Percentiles rank a stretch among this genome's conserved stretches.
Evolutionary conservation across 2,888 invertebrate genomes (phyloP).

Genomic region (Digitonthophagus gazella): DNA sequence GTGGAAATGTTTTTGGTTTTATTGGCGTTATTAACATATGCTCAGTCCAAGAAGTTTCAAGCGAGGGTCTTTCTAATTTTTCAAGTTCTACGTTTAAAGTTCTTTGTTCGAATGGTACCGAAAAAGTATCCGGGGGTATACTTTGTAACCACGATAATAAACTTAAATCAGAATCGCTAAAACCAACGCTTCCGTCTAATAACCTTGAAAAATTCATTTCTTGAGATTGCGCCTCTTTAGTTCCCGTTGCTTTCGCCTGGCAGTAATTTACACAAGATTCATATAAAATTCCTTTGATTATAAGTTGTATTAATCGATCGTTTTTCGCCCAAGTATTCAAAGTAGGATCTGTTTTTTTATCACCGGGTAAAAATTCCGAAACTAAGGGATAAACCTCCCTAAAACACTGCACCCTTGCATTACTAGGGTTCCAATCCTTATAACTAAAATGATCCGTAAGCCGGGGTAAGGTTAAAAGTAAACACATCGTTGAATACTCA

Average conservation of each 20-base stretch:
- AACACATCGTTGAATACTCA: constrained; percentile 89
- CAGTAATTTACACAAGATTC: constrained; percentile 97
- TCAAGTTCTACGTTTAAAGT: constrained; percentile 84
- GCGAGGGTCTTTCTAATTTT: constrained; percentile 80
- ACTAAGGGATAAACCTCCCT: constrained; percentile 82
- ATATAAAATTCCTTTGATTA: constrained; percentile 90
- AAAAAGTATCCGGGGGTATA: constrained; percentile 88
- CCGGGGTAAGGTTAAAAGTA: constrained; percentile 86
- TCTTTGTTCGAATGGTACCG: constrained; percentile 91
- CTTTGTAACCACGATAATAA: constrained; percentile 92
- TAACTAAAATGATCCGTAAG: constrained; percentile 90
- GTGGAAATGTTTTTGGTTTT: constrained; percentile 92
- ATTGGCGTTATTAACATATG: constrained; percentile 95
- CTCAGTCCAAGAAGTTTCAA: constrained; percentile 97
- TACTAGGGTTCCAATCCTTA: constrained; percentile 96
- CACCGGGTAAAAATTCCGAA: constrained; percentile 83
- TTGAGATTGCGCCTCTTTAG: constrained; percentile 59
- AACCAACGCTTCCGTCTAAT: constrained; percentile 74
- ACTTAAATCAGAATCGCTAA: constrained; percentile 89
- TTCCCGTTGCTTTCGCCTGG: constrained; percentile 86
- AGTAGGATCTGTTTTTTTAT: constrained; percentile 61
- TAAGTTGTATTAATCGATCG: constrained; percentile 87
- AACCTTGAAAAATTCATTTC: constrained; percentile 75
- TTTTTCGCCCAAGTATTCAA: constrained; percentile 69
- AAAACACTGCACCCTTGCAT: constrained; percentile 90